Conservation (phyloP, 1,140 invertebrate genomes). For the Pseudoatta argentina region DNA sequence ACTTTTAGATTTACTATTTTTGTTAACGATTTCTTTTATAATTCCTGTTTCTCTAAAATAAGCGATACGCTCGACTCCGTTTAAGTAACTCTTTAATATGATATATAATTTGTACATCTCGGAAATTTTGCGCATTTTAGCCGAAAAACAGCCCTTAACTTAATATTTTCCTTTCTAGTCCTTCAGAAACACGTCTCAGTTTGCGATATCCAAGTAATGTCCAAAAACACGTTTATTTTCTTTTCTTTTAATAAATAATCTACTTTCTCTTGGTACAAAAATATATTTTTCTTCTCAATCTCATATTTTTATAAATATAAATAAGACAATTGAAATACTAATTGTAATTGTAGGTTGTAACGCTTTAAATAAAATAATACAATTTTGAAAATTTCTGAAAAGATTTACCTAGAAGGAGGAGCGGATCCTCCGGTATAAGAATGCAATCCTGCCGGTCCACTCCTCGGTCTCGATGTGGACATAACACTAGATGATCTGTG, state of each 20-base stretch:
- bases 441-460: conserved; percentile 91
- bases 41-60: too few species aligned
- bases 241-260: background rate
- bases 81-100: too few species aligned
- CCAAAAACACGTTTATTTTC: too few species aligned
- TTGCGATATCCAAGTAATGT: too few species aligned
- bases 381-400: background rate
- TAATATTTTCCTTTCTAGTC: background rate
- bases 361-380: background rate
- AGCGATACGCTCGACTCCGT: too few species aligned
- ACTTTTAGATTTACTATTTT: too few species aligned
- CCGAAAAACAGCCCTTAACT: too few species aligned
- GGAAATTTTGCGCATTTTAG: too few species aligned
- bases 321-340: background rate
- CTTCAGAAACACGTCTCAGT: background rate
- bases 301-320: conserved; percentile 1
- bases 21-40: too few species aligned
- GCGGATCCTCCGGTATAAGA: conserved; percentile 89
- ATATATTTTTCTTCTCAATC: background rate
- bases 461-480: conserved; percentile 88
- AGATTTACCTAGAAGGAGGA: conserved; percentile 79
- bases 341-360: background rate
- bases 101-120: too few species aligned
- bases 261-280: background rate
- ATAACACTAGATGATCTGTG: conserved; percentile 87